Evolutionary conservation across 2,113 vertebrate genomes (phyloP), one percentile per base, ranked within the genome.

Genomic region (Bubo bubo): DNA sequence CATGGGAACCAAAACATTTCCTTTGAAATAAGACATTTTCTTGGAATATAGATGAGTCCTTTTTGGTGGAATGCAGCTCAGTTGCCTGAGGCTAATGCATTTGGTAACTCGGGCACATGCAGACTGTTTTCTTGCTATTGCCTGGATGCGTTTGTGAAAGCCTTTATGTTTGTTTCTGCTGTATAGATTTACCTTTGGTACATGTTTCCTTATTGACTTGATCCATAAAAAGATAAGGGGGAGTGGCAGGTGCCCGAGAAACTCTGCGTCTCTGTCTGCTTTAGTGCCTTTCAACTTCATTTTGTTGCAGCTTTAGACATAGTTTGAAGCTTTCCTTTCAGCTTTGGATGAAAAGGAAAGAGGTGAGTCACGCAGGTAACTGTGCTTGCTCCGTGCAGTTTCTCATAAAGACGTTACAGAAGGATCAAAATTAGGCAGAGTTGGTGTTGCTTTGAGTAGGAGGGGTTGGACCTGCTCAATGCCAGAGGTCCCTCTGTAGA

Each of bases 21-120:
- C 59, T 94, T 89, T 79, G 94, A 79, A 88, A 86, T 43, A 43
- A 56, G 68, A 35, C 32, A 37, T 84, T 82, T 92, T 91, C 62
- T 62, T 71, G 22, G 88, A 37, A 37, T 90, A 66, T 12, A 43
- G 58, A 64, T 35, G 23, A 95, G 32, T 47, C 34, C 10, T 32
- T 37, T 75, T 32, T 64, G 59, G 39, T 63, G 75, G 63, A 88
- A 74, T 23, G 49, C 24, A 56, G 74, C 82, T 88, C 55, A 1
- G 32, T 35, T 66, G 43, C 62, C 74, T 58, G 32, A 28, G 50
- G 79, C 85, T 71, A 26, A 67, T 16, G 23, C 22, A 6, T 39
- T 30, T 8, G 37, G 45, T 27, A 12, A 20, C 32, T 30, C 0
- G 3, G 73, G 41, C 28, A 28, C 52, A 30, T 63, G 30, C n/a